phyloP scores from a whole-genome alignment of 64 coral and sea anemone species.

The Anthopleura sola region DNA sequence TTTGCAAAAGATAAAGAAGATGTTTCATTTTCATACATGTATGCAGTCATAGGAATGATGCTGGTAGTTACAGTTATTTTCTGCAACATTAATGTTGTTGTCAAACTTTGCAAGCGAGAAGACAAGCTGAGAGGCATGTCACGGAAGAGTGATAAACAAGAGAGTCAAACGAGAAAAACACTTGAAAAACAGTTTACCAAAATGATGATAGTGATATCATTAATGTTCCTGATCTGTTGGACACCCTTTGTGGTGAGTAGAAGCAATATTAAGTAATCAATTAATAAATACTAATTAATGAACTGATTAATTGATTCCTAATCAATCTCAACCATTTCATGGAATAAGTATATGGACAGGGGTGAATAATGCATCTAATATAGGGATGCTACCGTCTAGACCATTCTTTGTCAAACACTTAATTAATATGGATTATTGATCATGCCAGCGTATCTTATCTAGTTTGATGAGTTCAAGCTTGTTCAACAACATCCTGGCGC shows the following conservation, averaged over 20 bases:
- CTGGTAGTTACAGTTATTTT: slow-evolving; percentile 58
- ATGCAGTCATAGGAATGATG: slow-evolving; percentile 47
- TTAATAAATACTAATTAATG: background rate
- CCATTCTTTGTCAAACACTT: no score
- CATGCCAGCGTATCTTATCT: no score
- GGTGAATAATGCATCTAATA: no score
- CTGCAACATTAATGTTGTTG: slow-evolving; percentile 72
- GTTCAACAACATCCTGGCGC: no score
- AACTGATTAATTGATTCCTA: background rate
- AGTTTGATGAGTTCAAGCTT: no score
- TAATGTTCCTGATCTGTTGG: slow-evolving; percentile 75
- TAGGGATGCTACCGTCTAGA: no score
- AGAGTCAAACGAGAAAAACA: background rate
- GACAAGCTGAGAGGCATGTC: background rate
- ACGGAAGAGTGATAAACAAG: slow-evolving; percentile 6
- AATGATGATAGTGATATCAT: slow-evolving; percentile 82
- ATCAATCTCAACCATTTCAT: no score
- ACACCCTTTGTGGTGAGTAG: slow-evolving; percentile 75
- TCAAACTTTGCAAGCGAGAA: slow-evolving; percentile 45
- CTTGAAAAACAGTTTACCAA: slow-evolving; percentile 74
- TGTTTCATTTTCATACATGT: slow-evolving; percentile 55
- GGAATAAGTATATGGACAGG: no score
- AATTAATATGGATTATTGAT: no score
- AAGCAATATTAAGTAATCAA: no score
- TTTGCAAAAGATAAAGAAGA: slow-evolving; percentile 54